Evolutionary conservation across 2,797 vertebrate species (phyloP), one percentile per base, ranked within the genome.

Genomic region (Coccyzus lansbergi): DNA sequence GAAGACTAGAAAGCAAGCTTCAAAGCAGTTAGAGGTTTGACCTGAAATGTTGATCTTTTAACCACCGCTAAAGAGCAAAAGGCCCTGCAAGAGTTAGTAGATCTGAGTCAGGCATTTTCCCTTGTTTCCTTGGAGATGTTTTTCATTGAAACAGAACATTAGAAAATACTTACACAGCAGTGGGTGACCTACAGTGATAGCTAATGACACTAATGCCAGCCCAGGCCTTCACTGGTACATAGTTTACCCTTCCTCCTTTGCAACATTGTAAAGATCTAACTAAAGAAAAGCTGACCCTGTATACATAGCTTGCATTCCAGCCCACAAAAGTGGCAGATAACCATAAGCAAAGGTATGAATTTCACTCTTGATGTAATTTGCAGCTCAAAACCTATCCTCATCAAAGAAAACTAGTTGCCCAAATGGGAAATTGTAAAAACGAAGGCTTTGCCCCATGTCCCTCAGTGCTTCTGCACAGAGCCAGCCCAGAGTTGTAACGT

Each of bases 51-150:
- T 85, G 87, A 95, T 74, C 84, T 93, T 92, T 91, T 68, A 96
- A 91, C 92, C 67, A 94, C 36, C 36, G 83, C 82, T 94, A 58
- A 72, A 81, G 77, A 93, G 86, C 56, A 90, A 93, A 89, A 91
- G 76, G 86, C 78, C 69, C 49, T 83, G 75, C 33, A 74, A 94
- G 62, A 92, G 12, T 83, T 67, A 78, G 90, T 76, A 78, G 52
- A 88, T 46, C 81, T 65, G 53, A 96, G 92, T 65, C 93, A 96
- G 83, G 31, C 71, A 65, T 93, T 91, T 72, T 85, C 78, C 83
- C 44, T 87, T 95, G 92, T 92, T 97, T 91, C 69, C 76, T 94
- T 96, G 93, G 94, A 94, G 94, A 72, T 46, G 9, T 22, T 89
- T 94, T 88, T 71, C 72, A 89, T 44, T 76, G 77, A 86, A 94